Conservation (phyloP, 53 echinoderm and acorn worm species). For the Astropecten irregularis region DNA sequence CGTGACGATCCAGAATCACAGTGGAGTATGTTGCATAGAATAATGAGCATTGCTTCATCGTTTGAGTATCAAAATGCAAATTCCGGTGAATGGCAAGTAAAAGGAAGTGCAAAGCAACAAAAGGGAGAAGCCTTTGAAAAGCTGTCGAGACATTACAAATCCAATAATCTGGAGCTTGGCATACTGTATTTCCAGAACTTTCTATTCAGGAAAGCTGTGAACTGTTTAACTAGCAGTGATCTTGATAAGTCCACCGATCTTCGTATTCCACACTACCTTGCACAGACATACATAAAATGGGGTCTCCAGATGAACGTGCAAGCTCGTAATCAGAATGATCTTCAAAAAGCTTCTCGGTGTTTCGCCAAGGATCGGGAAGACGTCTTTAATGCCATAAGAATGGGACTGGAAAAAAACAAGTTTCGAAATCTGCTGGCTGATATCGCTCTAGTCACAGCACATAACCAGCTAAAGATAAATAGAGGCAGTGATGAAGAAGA, state of each 20-base stretch:
- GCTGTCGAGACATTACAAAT: not conserved
- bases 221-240: not conserved
- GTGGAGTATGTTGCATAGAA: not conserved
- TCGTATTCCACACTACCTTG: not conserved
- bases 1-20: not conserved
- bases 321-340: not conserved
- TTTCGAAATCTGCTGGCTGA: conserved; percentile 3
- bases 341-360: not conserved
- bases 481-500: not conserved
- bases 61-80: not conserved
- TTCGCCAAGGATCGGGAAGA: not conserved
- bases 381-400: not conserved
- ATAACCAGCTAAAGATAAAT: not conserved
- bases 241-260: not conserved
- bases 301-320: not conserved
- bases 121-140: not conserved
- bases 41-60: not conserved
- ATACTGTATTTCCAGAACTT: conserved; percentile 9
- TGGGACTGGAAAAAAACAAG: not conserved
- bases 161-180: not conserved
- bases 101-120: not conserved
- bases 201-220: not conserved
- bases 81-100: not conserved
- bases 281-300: not conserved
- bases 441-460: conserved; percentile 3